Base-by-base conservation (phyloP, 2,113 vertebrate species). In the Zapornia atra region DNA sequence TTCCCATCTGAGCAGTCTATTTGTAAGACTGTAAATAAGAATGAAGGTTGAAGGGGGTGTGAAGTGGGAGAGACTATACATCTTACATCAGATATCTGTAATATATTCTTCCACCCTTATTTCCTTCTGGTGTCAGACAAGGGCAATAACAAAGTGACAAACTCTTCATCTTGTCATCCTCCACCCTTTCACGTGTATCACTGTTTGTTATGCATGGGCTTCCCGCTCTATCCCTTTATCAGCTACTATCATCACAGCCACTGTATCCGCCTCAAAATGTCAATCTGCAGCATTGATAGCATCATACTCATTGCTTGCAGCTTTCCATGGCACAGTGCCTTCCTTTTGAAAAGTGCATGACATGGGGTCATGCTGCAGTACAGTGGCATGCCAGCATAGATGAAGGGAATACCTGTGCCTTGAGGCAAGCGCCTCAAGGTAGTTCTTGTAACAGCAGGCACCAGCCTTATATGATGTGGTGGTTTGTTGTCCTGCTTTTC, bases 151-250 rank as follows among this genome's bases (percentile, higher is more conserved):
- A 61, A 65, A 82, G 18, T 25, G 36, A 38, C 64, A 54, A 91
- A 81, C 24, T 4, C 50, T 76, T 72, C n/a, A 56, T 87, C 48
- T 78, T 50, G 15, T 78, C 81, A 64, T 64, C 42, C 15, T 82
- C 54, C 1, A 0, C 38, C 38, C 31, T 87, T 48, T 17, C 2
- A 1, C 13, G 34, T 2, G 6, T 7, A 9, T 70, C 57, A 11
- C n/a, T 48, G 5, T 34, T 82, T 44, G 25, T 72, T 51, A 5
- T 3, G 11, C 5, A 1, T 20, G 15, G 24, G 64, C 33, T 82
- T 72, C 34, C 24, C 3, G 1, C 36, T 70, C 38, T 44, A 10
- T 61, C 0, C 4, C 53, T 48, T 65, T 88, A 70, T 92, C 76
- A 81, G 4, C 54, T 15, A 12, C 44, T 83, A 1, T 63, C 19